A percentile compares a stretch with the other conserved stretches of the same genome.
phyloP scores from a whole-genome alignment of 2,888 invertebrate genomes.

The Dioctria rufipes region DNA sequence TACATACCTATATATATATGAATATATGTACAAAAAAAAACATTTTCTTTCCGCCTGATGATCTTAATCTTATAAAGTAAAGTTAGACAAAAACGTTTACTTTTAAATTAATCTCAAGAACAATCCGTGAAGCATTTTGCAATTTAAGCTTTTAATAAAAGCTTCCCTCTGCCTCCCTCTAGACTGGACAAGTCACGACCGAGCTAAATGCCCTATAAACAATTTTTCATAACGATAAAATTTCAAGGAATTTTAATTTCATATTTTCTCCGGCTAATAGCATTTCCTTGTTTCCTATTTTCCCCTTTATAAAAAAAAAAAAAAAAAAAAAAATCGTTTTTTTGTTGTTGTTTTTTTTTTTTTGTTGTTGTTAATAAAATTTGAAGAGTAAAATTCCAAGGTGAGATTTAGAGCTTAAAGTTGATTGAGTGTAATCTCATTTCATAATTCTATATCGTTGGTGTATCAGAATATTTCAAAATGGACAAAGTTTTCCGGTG shows the following conservation, averaged over 20 bases:
- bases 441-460: too few relatives aligned
- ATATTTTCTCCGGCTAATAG: background rate
- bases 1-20: too few relatives aligned
- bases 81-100: background rate
- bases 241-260: slow-evolving; percentile 32
- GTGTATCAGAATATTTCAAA: too few relatives aligned
- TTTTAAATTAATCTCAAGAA: background rate
- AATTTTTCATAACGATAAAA: slow-evolving; percentile 15
- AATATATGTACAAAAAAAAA: too few relatives aligned
- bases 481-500: too few relatives aligned
- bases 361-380: too few relatives aligned
- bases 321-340: too few relatives aligned
- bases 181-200: background rate
- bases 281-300: background rate
- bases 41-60: background rate
- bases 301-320: slow-evolving; percentile 5
- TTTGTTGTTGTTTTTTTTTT: too few relatives aligned
- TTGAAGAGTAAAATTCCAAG: too few relatives aligned
- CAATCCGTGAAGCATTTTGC: slow-evolving; percentile 13
- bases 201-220: background rate
- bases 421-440: too few relatives aligned
- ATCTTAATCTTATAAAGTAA: slow-evolving; percentile 21
- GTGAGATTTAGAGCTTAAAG: too few relatives aligned
- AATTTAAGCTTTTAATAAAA: background rate
- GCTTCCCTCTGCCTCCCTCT: background rate